Conservation (phyloP, 2,797 vertebrate genomes). For the Poeciliopsis gracilis region DNA sequence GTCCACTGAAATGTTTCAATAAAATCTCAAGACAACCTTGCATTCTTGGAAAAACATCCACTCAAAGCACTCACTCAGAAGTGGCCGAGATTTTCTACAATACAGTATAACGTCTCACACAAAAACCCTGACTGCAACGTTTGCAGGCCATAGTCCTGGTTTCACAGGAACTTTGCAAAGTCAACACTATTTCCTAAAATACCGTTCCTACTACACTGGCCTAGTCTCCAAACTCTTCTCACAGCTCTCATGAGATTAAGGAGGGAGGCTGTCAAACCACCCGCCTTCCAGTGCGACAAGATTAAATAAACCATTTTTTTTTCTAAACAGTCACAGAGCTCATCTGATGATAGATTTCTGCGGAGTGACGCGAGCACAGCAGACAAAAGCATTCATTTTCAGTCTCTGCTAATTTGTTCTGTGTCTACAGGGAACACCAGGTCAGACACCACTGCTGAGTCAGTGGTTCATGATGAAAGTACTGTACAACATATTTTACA, state of each 20-base stretch:
- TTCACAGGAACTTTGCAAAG: slow-evolving; percentile 43
- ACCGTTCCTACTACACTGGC: slow-evolving; percentile 21
- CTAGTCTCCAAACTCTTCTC: slow-evolving; percentile 8
- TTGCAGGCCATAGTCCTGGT: slow-evolving; percentile 27
- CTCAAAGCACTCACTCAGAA: slow-evolving; percentile 23
- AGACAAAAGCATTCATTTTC: slow-evolving; percentile 44
- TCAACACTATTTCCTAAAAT: slow-evolving; percentile 62
- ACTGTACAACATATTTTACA: slow-evolving; percentile 30
- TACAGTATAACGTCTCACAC: slow-evolving; percentile 26
- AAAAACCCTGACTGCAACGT: slow-evolving; percentile 30
- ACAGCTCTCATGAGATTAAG: slow-evolving; percentile 15
- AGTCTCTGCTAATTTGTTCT: slow-evolving; percentile 48
- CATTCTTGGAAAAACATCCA: slow-evolving; percentile 19
- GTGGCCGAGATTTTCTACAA: slow-evolving; percentile 17
- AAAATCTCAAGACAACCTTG: neutral
- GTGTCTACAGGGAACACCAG: slow-evolving; percentile 52
- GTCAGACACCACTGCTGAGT: slow-evolving; percentile 56
- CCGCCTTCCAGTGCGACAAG: slow-evolving; percentile 8
- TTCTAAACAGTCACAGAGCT: slow-evolving; percentile 26
- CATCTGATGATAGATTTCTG: slow-evolving; percentile 48
- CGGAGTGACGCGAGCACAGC: slow-evolving; percentile 43
- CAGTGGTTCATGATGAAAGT: slow-evolving; percentile 46
- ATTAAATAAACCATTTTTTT: slow-evolving; percentile 42
- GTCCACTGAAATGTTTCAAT: neutral
- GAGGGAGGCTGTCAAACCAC: slow-evolving; percentile 29